Conservation (phyloP, 2,888 invertebrate species). For the Punctoribates punctum region DNA sequence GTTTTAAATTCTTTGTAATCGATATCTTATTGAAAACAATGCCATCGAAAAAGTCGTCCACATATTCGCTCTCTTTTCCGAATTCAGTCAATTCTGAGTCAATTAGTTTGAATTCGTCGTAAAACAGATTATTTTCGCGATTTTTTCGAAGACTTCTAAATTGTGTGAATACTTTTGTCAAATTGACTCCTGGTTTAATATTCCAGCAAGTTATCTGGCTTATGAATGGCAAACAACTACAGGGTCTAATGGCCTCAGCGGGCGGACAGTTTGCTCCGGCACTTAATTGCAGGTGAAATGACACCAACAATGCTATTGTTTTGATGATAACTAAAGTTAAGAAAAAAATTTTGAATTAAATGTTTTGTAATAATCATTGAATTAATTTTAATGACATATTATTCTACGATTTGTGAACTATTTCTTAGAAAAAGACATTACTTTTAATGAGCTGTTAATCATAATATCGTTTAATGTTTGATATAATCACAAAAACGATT, state of each 20-base stretch:
- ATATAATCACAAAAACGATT: no score
- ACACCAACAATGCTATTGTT: neutral
- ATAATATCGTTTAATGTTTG: no score
- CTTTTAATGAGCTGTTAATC: no score
- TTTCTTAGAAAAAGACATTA: no score
- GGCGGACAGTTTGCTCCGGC: neutral
- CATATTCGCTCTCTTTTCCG: neutral
- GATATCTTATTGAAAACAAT: slow-evolving; percentile 30
- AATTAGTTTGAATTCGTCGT: slow-evolving; percentile 39
- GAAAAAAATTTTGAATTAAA: neutral
- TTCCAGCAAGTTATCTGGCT: slow-evolving; percentile 34
- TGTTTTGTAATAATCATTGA: no score
- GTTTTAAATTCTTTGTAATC: slow-evolving; percentile 8
- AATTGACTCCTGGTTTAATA: neutral
- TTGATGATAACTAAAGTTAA: neutral
- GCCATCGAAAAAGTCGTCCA: slow-evolving; percentile 25
- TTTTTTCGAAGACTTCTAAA: no score
- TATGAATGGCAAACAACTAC: slow-evolving; percentile 37
- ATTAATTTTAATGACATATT: no score
- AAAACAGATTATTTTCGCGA: no score
- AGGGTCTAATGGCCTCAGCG: neutral
- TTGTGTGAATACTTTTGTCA: slow-evolving; percentile 23
- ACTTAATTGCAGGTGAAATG: neutral
- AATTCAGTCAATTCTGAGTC: slow-evolving; percentile 21
- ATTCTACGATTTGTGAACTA: no score